A percentile compares a stretch with the other conserved stretches of the same genome.
Evolutionary conservation across 53 echinoderm and acorn worm species (phyloP).

Genomic region (Antedon mediterranea): DNA sequence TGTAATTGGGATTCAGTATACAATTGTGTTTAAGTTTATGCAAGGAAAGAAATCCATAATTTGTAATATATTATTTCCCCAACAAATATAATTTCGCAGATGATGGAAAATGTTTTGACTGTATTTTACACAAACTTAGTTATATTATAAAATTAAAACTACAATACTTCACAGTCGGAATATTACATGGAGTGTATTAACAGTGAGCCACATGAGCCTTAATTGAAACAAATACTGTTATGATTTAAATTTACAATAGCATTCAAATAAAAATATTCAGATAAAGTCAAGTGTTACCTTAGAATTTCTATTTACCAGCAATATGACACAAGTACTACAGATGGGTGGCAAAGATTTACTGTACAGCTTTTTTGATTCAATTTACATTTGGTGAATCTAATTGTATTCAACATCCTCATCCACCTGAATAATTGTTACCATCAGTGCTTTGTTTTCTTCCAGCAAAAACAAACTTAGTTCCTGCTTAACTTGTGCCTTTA

Average conservation of each 20-base stretch:
- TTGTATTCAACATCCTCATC: not conserved
- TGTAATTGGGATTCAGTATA: too few species aligned
- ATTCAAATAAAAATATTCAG: not conserved
- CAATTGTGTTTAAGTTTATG: too few species aligned
- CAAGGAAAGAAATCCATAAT: too few species aligned
- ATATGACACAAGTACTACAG: not conserved
- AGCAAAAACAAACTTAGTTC: not conserved
- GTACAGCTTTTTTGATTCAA: not conserved
- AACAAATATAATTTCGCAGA: too few species aligned
- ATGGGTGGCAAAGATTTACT: too few species aligned
- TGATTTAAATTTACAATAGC: not conserved
- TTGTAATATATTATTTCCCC: too few species aligned
- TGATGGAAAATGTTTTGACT: too few species aligned
- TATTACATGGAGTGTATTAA: not conserved
- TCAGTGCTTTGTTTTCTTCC: not conserved
- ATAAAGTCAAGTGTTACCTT: not conserved
- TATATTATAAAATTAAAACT: slow-evolving; percentile 1
- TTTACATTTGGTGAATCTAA: too few species aligned
- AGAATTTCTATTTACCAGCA: not conserved
- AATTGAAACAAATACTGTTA: not conserved
- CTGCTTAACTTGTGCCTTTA: not conserved
- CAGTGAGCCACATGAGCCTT: not conserved
- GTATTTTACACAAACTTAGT: not conserved
- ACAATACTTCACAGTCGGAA: not conserved
- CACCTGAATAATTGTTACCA: not conserved